Conservation (phyloP, 2,888 invertebrate species). For the Pherbina coryleti region DNA sequence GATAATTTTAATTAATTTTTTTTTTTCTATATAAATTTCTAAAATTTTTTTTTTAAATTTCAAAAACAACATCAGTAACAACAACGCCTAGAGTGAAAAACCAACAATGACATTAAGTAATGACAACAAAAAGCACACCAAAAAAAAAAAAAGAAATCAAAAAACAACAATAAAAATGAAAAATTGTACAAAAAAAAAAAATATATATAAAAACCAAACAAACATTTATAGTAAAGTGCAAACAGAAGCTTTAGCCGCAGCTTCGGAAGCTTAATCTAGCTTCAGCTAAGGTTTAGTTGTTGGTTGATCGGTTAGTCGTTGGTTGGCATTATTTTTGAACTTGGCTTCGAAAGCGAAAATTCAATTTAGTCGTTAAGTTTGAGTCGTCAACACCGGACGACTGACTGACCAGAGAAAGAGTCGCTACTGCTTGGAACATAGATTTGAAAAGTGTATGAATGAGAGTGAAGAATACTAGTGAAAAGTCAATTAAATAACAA, state of each 20-base stretch:
- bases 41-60: no score
- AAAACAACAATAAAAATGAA: not conserved
- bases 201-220: not conserved
- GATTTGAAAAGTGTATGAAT: not conserved
- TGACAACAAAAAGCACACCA: not conserved
- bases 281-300: not conserved
- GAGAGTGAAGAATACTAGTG: not conserved
- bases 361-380: conserved; percentile 64
- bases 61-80: not conserved
- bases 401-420: not conserved
- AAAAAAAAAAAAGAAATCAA: not conserved
- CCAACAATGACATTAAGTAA: not conserved
- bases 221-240: conserved; percentile 1
- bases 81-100: not conserved
- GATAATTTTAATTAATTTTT: no score
- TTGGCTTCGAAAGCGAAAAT: conserved; percentile 46
- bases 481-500: not conserved
- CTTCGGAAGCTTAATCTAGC: conserved; percentile 37
- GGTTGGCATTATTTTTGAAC: conserved; percentile 34
- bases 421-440: not conserved
- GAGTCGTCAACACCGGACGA: conserved; percentile 59
- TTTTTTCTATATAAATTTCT: no score
- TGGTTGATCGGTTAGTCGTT: conserved; percentile 18
- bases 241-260: conserved; percentile 30
- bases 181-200: not conserved